These are phyloP conservation scores for Blastobasis lacticolella DNA, from an alignment of 2,888 invertebrate genomes.

Conservation along the genomic window DNA sequence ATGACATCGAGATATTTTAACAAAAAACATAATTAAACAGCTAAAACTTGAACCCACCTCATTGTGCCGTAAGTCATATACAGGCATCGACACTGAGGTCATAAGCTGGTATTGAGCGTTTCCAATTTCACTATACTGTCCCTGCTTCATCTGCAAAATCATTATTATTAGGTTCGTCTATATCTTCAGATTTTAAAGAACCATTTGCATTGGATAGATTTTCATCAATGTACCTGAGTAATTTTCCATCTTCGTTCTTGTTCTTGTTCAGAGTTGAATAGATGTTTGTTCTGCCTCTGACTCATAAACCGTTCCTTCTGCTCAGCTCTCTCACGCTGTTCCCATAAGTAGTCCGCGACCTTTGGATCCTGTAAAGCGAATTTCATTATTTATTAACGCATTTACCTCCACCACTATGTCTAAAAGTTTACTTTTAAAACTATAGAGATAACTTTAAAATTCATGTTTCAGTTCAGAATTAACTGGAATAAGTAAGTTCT, in stretches of 20 bases:
- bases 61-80: conserved; percentile 89
- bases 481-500: too few species aligned
- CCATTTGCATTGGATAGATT: not conserved
- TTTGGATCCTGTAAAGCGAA: conserved; percentile 80
- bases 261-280: conserved; percentile 78
- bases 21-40: conserved; percentile 4
- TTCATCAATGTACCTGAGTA: conserved; percentile 41
- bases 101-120: conserved; percentile 84
- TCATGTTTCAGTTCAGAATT: too few species aligned
- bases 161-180: not conserved
- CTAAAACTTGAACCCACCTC: conserved; percentile 76
- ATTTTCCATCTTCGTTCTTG: conserved; percentile 75
- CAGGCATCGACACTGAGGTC: conserved; percentile 95
- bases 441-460: too few species aligned
- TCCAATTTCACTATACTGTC: conserved; percentile 75
- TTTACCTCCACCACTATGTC: too few species aligned
- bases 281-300: conserved; percentile 74
- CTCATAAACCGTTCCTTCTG: conserved; percentile 84
- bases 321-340: conserved; percentile 84
- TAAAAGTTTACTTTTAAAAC: too few species aligned
- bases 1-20: conserved; percentile 7
- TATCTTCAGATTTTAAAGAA: too few species aligned
- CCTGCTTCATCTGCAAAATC: conserved; percentile 70
- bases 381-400: not conserved
- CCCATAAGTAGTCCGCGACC: conserved; percentile 93